Evolutionary conservation across 2,113 vertebrate genomes (phyloP).

Genomic region (Carollia perspicillata): DNA sequence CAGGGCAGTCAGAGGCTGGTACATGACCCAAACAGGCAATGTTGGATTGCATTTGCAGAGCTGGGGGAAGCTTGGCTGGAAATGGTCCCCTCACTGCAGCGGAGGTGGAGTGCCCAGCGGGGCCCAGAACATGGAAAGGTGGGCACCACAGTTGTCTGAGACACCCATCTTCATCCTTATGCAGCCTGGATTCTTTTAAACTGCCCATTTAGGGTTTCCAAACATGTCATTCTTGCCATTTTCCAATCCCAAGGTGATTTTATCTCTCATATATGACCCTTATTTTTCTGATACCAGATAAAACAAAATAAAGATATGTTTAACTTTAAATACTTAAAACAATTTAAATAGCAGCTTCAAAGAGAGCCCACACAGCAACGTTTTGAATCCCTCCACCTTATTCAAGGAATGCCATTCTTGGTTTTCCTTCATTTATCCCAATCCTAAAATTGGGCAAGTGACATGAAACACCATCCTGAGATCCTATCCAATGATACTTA

Average conservation of each 20-base stretch:
- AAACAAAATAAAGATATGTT: neutral
- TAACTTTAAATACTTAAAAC: neutral
- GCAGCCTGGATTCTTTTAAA: neutral
- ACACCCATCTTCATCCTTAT: neutral
- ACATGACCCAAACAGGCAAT: neutral
- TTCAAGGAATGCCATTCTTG: neutral
- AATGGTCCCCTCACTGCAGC: no score
- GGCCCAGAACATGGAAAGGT: neutral
- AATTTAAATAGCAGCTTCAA: neutral
- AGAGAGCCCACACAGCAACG: neutral
- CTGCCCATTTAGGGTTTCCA: neutral
- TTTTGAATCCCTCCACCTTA: neutral
- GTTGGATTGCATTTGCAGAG: neutral
- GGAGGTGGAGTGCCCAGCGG: no score
- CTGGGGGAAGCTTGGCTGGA: neutral
- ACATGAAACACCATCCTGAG: neutral
- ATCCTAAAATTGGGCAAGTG: neutral
- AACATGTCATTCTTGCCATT: neutral
- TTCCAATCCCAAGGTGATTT: neutral
- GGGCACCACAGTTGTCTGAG: neutral
- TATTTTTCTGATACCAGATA: neutral
- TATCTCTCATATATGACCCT: neutral
- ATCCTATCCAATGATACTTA: neutral
- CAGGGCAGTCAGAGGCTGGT: neutral
- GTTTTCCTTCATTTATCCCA: neutral